Evolutionary conservation across 2,888 invertebrate species (phyloP).

Genomic region (Scaptomyza tumidula): DNA sequence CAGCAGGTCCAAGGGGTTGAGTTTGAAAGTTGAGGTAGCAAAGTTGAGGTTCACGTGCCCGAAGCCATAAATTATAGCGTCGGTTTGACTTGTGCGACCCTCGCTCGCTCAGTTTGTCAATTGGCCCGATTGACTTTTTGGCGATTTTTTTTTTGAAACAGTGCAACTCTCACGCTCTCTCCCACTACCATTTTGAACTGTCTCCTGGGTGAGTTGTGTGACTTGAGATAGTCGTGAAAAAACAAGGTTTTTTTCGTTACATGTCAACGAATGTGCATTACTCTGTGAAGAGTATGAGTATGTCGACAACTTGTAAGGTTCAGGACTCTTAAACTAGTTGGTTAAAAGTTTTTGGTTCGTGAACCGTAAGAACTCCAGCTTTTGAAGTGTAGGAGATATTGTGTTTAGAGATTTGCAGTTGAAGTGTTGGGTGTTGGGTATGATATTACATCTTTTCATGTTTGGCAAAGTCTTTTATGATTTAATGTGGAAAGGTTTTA

Average conservation of each 20-base stretch:
- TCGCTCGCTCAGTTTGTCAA: constrained; percentile 56
- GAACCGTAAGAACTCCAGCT: too few relatives aligned
- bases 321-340: too few relatives aligned
- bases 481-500: too few relatives aligned
- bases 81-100: constrained; percentile 71
- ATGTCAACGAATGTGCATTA: not conserved
- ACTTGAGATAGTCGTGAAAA: constrained; percentile 55
- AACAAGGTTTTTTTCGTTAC: not conserved
- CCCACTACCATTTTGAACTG: not conserved
- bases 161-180: constrained; percentile 33
- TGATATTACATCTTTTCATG: too few relatives aligned
- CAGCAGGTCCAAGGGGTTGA: constrained; percentile 42
- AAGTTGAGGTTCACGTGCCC: constrained; percentile 70
- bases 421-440: not conserved
- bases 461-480: too few relatives aligned
- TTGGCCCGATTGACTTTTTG: constrained; percentile 76
- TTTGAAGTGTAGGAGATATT: too few relatives aligned
- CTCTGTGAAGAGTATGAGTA: not conserved
- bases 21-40: constrained; percentile 4
- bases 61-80: constrained; percentile 78
- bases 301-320: not conserved
- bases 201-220: constrained; percentile 57
- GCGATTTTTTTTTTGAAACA: constrained; percentile 42
- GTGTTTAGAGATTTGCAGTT: too few relatives aligned
- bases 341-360: too few relatives aligned